Conservation (phyloP, 2,888 invertebrate species). For the Parelbella ahira region DNA sequence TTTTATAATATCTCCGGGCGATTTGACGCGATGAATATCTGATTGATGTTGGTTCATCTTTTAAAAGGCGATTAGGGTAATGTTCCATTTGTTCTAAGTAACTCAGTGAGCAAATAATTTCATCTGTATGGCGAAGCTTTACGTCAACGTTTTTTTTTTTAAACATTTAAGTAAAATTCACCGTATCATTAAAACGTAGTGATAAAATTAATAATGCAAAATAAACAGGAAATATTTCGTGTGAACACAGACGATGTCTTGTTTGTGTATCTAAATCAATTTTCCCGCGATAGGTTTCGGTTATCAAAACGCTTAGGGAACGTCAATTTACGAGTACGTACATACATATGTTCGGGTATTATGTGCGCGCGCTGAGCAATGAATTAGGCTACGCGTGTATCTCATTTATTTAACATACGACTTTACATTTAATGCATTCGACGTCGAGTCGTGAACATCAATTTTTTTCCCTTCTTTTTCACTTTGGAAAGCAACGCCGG, state of each 20-base stretch:
- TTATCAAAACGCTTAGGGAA: conserved; percentile 23
- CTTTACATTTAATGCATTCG: conserved; percentile 62
- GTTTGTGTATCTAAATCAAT: conserved; percentile 25
- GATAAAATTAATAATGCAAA: conserved; percentile 19
- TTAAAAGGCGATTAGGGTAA: conserved; percentile 48
- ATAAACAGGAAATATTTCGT: conserved; percentile 23
- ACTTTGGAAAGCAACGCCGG: conserved; percentile 53
- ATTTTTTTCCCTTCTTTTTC: conserved; percentile 49
- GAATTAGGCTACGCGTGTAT: conserved; percentile 52
- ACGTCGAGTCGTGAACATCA: conserved; percentile 65
- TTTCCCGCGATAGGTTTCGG: conserved; percentile 27
- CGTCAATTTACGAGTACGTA: conserved; percentile 12
- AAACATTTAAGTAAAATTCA: no score
- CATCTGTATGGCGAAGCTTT: no score
- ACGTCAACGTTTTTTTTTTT: no score
- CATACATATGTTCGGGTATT: conserved; percentile 1
- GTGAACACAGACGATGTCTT: conserved; percentile 18
- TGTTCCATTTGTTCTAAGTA: conserved; percentile 31
- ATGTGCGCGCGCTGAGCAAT: conserved; percentile 20
- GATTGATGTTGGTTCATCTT: conserved; percentile 55
- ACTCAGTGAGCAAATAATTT: no score
- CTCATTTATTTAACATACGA: conserved; percentile 60
- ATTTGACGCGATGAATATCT: conserved; percentile 62
- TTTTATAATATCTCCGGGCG: conserved; percentile 68
- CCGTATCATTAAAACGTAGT: conserved; percentile 11